A percentile compares a stretch with the other conserved stretches of the same genome.
Conservation (phyloP, 1,140 invertebrate species). For the Lepidurus arcticus region DNA sequence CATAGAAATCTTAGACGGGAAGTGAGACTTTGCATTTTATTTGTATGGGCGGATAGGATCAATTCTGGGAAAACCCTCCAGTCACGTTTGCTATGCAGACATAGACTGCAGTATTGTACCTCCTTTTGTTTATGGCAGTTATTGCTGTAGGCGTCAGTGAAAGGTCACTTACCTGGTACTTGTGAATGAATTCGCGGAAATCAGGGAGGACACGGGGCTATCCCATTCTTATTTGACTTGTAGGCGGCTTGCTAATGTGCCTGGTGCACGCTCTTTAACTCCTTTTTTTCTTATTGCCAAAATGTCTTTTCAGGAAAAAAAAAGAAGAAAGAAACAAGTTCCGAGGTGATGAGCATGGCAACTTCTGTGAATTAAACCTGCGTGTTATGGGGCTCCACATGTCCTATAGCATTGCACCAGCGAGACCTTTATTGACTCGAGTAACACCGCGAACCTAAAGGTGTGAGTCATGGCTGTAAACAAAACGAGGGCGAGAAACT, state of each 20-base stretch:
- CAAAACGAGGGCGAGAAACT: constrained; percentile 12
- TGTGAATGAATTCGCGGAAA: constrained; percentile 16
- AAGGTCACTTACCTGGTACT: background rate
- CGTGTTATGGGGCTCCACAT: background rate
- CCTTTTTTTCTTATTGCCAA: background rate
- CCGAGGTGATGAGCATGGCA: background rate
- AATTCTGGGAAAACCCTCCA: too few relatives aligned
- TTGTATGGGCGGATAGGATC: too few relatives aligned
- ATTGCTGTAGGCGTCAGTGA: background rate
- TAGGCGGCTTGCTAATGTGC: background rate
- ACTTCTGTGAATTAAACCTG: background rate
- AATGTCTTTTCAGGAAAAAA: background rate
- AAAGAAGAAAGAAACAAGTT: background rate
- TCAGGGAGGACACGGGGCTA: background rate
- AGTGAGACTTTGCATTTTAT: too few relatives aligned
- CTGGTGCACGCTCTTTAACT: background rate
- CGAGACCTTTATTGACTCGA: constrained; percentile 10
- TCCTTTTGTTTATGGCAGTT: background rate
- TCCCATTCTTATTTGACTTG: background rate
- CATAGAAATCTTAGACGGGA: too few relatives aligned
- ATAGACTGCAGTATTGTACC: too few relatives aligned
- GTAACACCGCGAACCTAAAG: constrained; percentile 15
- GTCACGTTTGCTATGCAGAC: too few relatives aligned
- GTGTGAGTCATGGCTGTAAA: constrained; percentile 8
- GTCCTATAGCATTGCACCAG: background rate